Percentiles rank a stretch among this genome's conserved stretches.
Evolutionary conservation across 1,140 invertebrate genomes (phyloP).

Genomic region (Zophobas atratus): DNA sequence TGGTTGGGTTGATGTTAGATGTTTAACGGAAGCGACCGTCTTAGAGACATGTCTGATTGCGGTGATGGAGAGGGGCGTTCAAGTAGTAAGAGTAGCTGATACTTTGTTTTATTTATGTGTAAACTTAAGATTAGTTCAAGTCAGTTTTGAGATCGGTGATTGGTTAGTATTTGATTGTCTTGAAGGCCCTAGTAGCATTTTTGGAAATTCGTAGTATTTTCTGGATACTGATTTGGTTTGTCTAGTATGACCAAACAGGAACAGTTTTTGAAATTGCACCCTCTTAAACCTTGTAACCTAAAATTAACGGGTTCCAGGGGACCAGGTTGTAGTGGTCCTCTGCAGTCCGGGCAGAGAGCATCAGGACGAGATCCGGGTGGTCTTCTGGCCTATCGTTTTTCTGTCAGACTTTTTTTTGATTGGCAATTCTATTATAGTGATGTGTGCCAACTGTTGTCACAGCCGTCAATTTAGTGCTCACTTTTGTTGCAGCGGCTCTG

Average conservation of each 20-base stretch:
- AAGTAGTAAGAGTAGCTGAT: conserved; percentile 46
- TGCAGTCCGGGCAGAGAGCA: conserved; percentile 48
- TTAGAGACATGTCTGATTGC: conserved; percentile 29
- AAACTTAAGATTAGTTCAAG: conserved; percentile 38
- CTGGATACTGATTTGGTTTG: conserved; percentile 37
- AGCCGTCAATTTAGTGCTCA: conserved; percentile 66
- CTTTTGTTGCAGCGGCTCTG: conserved; percentile 68
- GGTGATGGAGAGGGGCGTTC: conserved; percentile 48
- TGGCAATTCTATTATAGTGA: conserved; percentile 67
- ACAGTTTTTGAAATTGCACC: conserved; percentile 50
- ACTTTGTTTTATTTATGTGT: conserved; percentile 30
- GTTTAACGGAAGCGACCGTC: conserved; percentile 38
- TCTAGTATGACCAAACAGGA: conserved; percentile 28
- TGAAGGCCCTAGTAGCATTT: conserved; percentile 38
- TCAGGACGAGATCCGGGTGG: conserved; percentile 43
- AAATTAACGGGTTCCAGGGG: conserved; percentile 29
- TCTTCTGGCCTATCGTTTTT: conserved; percentile 13
- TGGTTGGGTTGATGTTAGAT: conserved; percentile 26
- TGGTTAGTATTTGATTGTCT: conserved; percentile 47
- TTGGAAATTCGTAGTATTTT: conserved; percentile 27
- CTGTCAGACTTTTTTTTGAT: conserved; percentile 56
- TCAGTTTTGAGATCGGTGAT: conserved; percentile 52
- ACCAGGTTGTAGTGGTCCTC: conserved; percentile 35
- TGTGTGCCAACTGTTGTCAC: conserved; percentile 67
- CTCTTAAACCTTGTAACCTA: conserved; percentile 47